phyloP scores from a whole-genome alignment of 2,888 invertebrate genomes.

The Antheraea yamamai region DNA sequence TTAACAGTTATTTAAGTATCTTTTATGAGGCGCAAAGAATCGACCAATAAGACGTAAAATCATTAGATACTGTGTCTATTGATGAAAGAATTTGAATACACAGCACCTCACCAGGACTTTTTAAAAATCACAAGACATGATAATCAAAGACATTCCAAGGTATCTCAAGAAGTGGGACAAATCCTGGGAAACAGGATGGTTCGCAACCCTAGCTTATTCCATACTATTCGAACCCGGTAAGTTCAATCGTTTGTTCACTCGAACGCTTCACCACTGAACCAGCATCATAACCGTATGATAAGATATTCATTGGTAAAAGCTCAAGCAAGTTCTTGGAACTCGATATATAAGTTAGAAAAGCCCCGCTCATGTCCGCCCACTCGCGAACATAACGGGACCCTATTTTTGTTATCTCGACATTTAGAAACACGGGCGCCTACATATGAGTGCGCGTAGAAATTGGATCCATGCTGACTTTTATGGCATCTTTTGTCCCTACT shows the following conservation, averaged over 20 bases:
- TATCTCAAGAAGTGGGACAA: no score
- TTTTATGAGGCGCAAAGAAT: no score
- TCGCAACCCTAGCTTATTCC: background rate
- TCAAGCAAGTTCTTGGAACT: constrained; percentile 3
- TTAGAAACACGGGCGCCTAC: constrained; percentile 11
- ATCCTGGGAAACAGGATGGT: no score
- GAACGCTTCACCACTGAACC: no score
- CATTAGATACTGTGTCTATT: no score
- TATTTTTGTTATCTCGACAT: constrained; percentile 15
- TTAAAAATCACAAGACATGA: no score
- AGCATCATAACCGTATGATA: background rate
- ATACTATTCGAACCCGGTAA: background rate
- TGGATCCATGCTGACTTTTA: constrained; percentile 6
- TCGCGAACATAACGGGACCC: constrained; percentile 41
- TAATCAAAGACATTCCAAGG: no score
- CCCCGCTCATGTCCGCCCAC: constrained; percentile 40
- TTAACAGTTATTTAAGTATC: no score
- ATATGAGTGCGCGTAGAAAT: constrained; percentile 10
- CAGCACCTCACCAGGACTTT: no score
- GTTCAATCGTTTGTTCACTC: background rate
- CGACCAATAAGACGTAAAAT: no score
- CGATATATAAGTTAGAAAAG: constrained; percentile 11
- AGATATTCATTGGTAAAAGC: constrained; percentile 1
- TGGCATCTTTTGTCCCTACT: constrained; percentile 10
- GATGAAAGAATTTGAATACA: no score